Base-by-base conservation (phyloP, 1,140 invertebrate species). In the Medauroidea extradentata region DNA sequence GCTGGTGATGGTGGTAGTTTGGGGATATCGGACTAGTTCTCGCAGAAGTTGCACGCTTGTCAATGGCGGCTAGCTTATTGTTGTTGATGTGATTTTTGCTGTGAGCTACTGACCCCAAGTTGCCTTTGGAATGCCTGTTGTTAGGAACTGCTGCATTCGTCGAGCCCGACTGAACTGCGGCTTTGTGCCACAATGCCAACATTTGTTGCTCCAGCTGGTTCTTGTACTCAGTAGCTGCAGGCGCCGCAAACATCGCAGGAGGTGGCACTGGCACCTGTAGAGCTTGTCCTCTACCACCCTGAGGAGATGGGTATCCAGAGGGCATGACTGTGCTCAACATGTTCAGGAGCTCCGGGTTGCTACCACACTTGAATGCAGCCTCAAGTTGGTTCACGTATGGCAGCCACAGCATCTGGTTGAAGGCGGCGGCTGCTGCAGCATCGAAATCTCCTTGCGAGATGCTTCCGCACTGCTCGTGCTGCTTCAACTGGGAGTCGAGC, bases 371-470 rank as follows among this genome's bases (percentile, higher is more conserved):
- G 9, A 69, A 65, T 60, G 70, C 68, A 2, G 69, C 67, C 57
- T 78, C 80, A 41, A 86, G 69, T 67, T 86, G 85, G 59, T 79
- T 85, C 21, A 86, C 72, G 64, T 86, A 87, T 1, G 85, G 85
- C 29, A 86, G 65, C 85, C 85, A 87, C 25, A 86, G 65, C 83
- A 87, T 84, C 67, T 85, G 84, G 66, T 83, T 83, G n/a, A 86
- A 74, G 2, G 84, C 80, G 11, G 82, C 83, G 38, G 83, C 78
- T 1, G 83, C 85, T 1, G 85, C 83, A 21, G 83, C 80, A 68
- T 87, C 84, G 49, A 85, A 80, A 53, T 86, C 84, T 25, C 77
- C 78, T 24, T 42, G 41, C n/a, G 54, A 46, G 25, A 23, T 52
- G 38, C 50, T 24, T n/a, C 25, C 24, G 16, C 34, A 44, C 41